Evolutionary conservation across 2,888 invertebrate genomes (phyloP), one percentile per base, ranked within the genome.

Genomic region (Limnephilus marmoratus): DNA sequence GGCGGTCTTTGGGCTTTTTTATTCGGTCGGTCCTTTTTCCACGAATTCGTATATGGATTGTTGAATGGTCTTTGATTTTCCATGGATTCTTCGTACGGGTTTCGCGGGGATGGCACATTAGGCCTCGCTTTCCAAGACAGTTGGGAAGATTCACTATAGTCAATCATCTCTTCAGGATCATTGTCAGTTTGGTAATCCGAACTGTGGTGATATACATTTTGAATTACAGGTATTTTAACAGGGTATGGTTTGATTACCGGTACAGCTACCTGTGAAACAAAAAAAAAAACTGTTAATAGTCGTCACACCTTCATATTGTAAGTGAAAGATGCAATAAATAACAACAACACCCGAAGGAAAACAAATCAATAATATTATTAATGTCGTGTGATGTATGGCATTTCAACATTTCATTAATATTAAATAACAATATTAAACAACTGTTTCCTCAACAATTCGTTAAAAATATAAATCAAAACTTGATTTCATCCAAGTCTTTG

Each of bases 201-300:
- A 31, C 91, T 81, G 87, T 93, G 94, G 86, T 92, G 93, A 37
- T 91, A 93, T 37, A 97, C 96, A 1, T 97, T 97, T 94, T 96
- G 96, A 81, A 97, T 95, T 93, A 98, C 96, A 81, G 97, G 98
- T 81, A 98, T 96, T 94, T 97, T 97, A 2, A 98, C 97, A 45
- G 98, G 98, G 94, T 97, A 97, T 7, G 98, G 98, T 94, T 97
- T 97, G 90, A 97, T 97, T 86, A 98, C 97, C 94, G 97, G 97
- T 5, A 98, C 97, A 94, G 97, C 96, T 92, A 98, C 97, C 96
- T 96, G 94, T 9, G 91, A 92, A 53, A 31, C 3, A 18, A 85
- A 41, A 41, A 2, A 34, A 18, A 85, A 4, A 34, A 7, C 13
- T 12, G 1, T 82, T 34, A 82, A 9, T 68, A 68, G 1, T 68